phyloP scores from a whole-genome alignment of 2,797 vertebrate species.

The Peromyscus aztecus region DNA sequence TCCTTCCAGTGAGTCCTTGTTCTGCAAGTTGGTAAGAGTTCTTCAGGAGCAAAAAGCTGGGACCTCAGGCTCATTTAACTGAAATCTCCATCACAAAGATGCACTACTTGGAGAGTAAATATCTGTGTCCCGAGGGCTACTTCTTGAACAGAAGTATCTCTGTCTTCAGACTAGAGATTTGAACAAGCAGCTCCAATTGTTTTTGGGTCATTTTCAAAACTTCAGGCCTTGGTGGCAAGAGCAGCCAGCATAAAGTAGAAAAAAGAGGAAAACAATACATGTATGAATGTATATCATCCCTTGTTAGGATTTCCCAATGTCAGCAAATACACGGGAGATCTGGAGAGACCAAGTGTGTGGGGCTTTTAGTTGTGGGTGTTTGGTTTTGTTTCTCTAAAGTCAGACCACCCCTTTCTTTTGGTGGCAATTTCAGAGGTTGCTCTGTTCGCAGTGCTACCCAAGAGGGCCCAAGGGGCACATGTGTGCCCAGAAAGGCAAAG shows the following conservation, averaged over 20 bases:
- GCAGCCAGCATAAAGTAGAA: slow-evolving; percentile 57
- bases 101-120: slow-evolving; percentile 41
- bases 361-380: not conserved
- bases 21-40: slow-evolving; percentile 52
- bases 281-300: slow-evolving; percentile 65
- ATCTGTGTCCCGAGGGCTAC: not conserved
- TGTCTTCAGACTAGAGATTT: slow-evolving; percentile 67
- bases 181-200: slow-evolving; percentile 60
- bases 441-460: slow-evolving; percentile 36
- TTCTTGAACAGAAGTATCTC: slow-evolving; percentile 49
- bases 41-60: slow-evolving; percentile 50
- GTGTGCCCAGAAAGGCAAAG: slow-evolving; percentile 20
- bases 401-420: slow-evolving; percentile 43
- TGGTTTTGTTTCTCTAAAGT: slow-evolving; percentile 48
- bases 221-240: slow-evolving; percentile 70
- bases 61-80: slow-evolving; percentile 38
- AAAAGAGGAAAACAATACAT: not conserved
- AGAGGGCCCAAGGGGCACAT: slow-evolving; percentile 20
- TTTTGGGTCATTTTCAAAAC: slow-evolving; percentile 77
- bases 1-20: slow-evolving; percentile 38
- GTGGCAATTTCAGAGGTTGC: slow-evolving; percentile 46
- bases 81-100: not conserved
- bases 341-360: slow-evolving; percentile 70
- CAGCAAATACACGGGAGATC: slow-evolving; percentile 75
- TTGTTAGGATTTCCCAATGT: slow-evolving; percentile 77